phyloP scores from a whole-genome alignment of 2,113 vertebrate species.

The Nannobrachium achirus region DNA sequence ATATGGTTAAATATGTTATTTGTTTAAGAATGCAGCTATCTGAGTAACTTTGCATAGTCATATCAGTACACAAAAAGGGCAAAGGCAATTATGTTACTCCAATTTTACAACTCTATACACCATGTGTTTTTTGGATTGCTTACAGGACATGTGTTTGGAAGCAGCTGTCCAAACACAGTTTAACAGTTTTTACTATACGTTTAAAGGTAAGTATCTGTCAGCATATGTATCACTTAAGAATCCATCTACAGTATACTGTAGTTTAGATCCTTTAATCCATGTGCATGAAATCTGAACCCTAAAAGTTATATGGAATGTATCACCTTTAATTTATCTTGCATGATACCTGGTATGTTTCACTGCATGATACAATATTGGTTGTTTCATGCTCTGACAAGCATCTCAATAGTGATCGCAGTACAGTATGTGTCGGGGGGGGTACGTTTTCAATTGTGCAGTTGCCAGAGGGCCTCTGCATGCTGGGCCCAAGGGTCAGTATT shows the following conservation, averaged over 20 bases:
- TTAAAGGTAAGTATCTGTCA: constrained; percentile 20
- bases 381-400: background rate
- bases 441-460: background rate
- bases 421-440: too few species aligned
- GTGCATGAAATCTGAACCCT: background rate
- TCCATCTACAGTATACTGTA: too few species aligned
- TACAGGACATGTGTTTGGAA: constrained; percentile 54
- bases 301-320: background rate
- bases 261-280: too few species aligned
- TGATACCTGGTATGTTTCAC: background rate
- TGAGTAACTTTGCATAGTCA: too few species aligned
- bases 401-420: background rate
- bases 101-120: background rate
- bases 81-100: background rate
- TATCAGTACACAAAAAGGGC: background rate
- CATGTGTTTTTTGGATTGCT: background rate
- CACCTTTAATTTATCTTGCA: background rate
- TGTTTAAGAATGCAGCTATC: too few species aligned
- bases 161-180: constrained; percentile 34
- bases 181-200: constrained; percentile 24
- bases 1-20: too few species aligned
- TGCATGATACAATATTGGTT: background rate
- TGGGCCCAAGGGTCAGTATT: background rate
- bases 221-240: background rate
- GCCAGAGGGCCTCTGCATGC: too few species aligned